Evolutionary conservation across 1,140 invertebrate genomes (phyloP), one percentile per base, ranked within the genome.

Genomic region (Trichogramma pretiosum): DNA sequence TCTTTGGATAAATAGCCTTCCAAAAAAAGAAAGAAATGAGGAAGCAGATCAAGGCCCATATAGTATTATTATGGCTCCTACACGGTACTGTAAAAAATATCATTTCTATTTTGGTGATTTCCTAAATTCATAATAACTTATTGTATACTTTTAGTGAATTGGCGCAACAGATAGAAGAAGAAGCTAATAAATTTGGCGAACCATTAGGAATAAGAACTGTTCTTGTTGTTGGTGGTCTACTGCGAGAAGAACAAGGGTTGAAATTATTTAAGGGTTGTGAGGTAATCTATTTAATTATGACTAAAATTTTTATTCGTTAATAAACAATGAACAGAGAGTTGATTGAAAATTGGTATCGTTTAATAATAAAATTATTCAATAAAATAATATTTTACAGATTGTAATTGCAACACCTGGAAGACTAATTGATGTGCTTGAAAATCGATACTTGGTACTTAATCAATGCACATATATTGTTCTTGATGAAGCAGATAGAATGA

Each of bases 331-430:
- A n/a, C n/a, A n/a, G n/a, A n/a, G n/a, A n/a, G n/a, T n/a, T n/a
- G n/a, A n/a, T n/a, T n/a, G n/a, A n/a, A n/a, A n/a, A n/a, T n/a
- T n/a, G n/a, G n/a, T n/a, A 19, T 47, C 30, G 18, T 19, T 21
- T 46, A 26, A 50, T 24, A 7, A 8, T 4, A 17, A 33, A 14
- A 21, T 41, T n/a, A 9, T 28, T 11, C n/a, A 28, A 23, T 11
- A 30, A 3, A 9, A 45, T 10, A n/a, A n/a, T n/a, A n/a, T 50
- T 49, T 68, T 74, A 22, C 51, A 85, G 80, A 98, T 99, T 65
- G 95, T 99, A n/a, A 99, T 99, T 65, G 97, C 96, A 19, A 99
- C 97, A 1, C 97, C 97, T 37, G 97, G 97, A 77, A 89, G 97
- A 82, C 77, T 99, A 8, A 96, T 99, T 56, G 97, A 99, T 76